A percentile compares a stretch with the other conserved stretches of the same genome.
phyloP scores from a whole-genome alignment of 2,888 invertebrate species.

The Drosophila nr. fundita region DNA sequence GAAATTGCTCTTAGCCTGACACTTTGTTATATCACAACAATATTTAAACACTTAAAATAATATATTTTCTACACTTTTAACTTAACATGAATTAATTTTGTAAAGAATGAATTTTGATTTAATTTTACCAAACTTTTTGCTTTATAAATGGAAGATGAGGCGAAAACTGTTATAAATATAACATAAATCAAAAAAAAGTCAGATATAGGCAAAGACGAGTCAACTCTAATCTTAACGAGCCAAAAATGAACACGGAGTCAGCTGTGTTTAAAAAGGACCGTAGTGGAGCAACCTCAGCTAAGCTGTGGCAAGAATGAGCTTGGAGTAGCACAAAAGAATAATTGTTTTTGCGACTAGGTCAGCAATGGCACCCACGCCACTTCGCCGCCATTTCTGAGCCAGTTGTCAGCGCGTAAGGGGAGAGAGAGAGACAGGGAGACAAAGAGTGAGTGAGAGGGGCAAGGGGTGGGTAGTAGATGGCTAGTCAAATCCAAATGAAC shows the following conservation, averaged over 20 bases:
- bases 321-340: slow-evolving; percentile 42
- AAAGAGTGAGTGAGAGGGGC: not conserved
- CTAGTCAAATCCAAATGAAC: slow-evolving; percentile 45
- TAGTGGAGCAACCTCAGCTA: slow-evolving; percentile 12
- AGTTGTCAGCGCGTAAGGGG: slow-evolving; percentile 26
- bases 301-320: slow-evolving; percentile 13
- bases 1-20: not conserved
- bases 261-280: not conserved
- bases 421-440: not conserved
- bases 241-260: slow-evolving; percentile 17
- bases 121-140: not conserved
- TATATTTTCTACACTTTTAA: not conserved
- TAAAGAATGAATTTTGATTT: not conserved
- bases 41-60: not conserved
- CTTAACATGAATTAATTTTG: not conserved
- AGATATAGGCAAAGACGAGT: not conserved
- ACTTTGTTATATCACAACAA: not conserved
- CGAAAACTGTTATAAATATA: not conserved
- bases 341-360: slow-evolving; percentile 39
- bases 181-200: not conserved
- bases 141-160: not conserved
- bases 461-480: not conserved
- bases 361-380: slow-evolving; percentile 21
- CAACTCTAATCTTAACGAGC: not conserved
- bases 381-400: slow-evolving; percentile 28